Evolutionary conservation across 1,140 invertebrate genomes (phyloP).

Genomic region (Euura saliciscinereae): DNA sequence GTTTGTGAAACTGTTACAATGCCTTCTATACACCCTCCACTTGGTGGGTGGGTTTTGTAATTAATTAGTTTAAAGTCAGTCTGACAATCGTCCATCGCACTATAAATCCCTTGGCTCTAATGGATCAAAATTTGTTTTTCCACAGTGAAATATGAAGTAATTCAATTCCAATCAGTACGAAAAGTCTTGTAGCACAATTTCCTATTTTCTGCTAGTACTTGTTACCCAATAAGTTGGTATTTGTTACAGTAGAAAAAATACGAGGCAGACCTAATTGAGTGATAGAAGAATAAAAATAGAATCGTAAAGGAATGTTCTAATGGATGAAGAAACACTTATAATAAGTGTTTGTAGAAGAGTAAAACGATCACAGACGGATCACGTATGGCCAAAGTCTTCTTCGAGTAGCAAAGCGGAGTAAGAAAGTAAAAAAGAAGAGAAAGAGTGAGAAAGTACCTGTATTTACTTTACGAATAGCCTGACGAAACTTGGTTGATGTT

Average conservation of each 20-base stretch:
- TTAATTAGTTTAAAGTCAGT: too few relatives aligned
- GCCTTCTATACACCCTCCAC: too few relatives aligned
- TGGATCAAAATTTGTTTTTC: too few relatives aligned
- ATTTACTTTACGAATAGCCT: not conserved
- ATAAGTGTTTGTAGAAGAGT: not conserved
- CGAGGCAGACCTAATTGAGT: too few relatives aligned
- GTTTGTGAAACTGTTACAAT: not conserved
- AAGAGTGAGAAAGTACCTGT: not conserved
- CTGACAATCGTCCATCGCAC: too few relatives aligned
- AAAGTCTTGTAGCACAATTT: not conserved
- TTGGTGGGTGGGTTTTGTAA: too few relatives aligned
- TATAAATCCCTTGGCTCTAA: too few relatives aligned
- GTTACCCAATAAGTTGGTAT: too few relatives aligned
- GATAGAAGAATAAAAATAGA: too few relatives aligned
- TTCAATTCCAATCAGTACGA: not conserved
- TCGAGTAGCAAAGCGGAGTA: not conserved
- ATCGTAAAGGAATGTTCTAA: conserved; percentile 22
- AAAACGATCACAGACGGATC: not conserved
- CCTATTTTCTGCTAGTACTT: too few relatives aligned
- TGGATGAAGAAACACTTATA: conserved; percentile 31
- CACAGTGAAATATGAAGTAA: not conserved
- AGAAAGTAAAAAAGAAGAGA: not conserved
- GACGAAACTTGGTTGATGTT: too few relatives aligned
- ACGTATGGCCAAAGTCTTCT: not conserved
- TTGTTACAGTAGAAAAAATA: too few relatives aligned